phyloP scores from a whole-genome alignment of 1,140 invertebrate species.

The Lethrus apterus region DNA sequence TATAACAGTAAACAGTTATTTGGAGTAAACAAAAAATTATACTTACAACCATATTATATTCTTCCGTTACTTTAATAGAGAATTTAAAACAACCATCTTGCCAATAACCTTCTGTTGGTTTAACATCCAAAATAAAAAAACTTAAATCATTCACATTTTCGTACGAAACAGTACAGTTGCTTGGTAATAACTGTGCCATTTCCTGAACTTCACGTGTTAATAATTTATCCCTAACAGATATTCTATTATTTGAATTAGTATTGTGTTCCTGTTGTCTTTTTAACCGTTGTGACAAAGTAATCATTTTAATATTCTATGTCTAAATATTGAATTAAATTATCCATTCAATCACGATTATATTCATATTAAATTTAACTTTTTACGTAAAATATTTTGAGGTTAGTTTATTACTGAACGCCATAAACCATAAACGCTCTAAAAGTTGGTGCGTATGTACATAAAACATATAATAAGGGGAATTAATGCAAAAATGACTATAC shows the following conservation, averaged over 20 bases:
- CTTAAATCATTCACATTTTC: constrained; percentile 75
- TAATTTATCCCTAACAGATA: constrained; percentile 77
- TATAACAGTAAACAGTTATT: constrained; percentile 18
- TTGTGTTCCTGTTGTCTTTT: constrained; percentile 50
- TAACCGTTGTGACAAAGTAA: constrained; percentile 71
- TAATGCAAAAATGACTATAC: too few species aligned
- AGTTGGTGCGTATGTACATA: too few species aligned
- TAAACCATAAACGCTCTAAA: too few species aligned
- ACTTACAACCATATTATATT: constrained; percentile 91
- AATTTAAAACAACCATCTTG: constrained; percentile 79
- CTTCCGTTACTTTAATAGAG: constrained; percentile 78
- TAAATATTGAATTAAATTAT: too few species aligned
- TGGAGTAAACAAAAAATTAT: constrained; percentile 12
- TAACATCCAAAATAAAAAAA: constrained; percentile 70
- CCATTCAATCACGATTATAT: too few species aligned
- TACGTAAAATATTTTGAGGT: too few species aligned
- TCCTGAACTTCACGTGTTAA: constrained; percentile 86
- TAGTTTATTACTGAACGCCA: too few species aligned
- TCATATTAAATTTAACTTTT: too few species aligned
- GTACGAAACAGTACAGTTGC: constrained; percentile 72
- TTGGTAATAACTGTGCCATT: constrained; percentile 77
- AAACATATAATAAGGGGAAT: too few species aligned
- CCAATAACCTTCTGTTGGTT: constrained; percentile 88
- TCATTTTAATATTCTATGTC: constrained; percentile 49
- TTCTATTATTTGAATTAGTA: constrained; percentile 48